Base-by-base conservation (phyloP, 1,140 invertebrate genomes). In the Heliconius nattereri region DNA sequence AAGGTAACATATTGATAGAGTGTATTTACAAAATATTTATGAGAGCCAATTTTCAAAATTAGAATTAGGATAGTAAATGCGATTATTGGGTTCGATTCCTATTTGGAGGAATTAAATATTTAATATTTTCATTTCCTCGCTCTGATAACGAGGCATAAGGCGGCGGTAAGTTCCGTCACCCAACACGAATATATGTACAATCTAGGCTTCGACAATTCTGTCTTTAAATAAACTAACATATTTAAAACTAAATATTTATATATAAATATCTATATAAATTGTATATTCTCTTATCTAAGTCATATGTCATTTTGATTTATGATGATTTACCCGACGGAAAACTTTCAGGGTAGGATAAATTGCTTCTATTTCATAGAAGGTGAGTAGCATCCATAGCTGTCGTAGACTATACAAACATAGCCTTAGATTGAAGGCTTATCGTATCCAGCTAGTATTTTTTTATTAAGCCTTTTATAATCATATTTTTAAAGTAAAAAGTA, bases 271-370 rank as follows among this genome's bases (percentile, higher is more conserved):
- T 23, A 37, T 76, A 19, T 76, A 76, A 52, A 13, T 29, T 29
- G 54, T 35, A 57, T 40, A 60, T 78, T 71, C 40, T 71, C 45
- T 54, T 71, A 71, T 73, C 76, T 66, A 60, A 78, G 37, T 40
- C 78, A 60, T 74, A 26, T 9, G 40, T 79, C 32, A 52, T 52
- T 72, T 75, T 86, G 85, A 86, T 86, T 86, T 84, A 86, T 86
- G 84, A 79, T 60, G 75, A 45, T 35, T 54, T 72, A 72, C 23
- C 66, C 75, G 79, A 35, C 79, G 75, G 78, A 78, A 79, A 84
- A 84, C 75, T 84, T 79, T 60, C 71, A 76, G 52, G 35, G 37
- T n/a, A 40, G 75, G 79, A 80, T 73, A 76, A 80, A 80, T 80
- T 80, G 79, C 70, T 80, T 76, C 54, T 66, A 29, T 66, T 76